Evolutionary conservation across 2,888 invertebrate species (phyloP).

Genomic region (Physocephala rufipes): DNA sequence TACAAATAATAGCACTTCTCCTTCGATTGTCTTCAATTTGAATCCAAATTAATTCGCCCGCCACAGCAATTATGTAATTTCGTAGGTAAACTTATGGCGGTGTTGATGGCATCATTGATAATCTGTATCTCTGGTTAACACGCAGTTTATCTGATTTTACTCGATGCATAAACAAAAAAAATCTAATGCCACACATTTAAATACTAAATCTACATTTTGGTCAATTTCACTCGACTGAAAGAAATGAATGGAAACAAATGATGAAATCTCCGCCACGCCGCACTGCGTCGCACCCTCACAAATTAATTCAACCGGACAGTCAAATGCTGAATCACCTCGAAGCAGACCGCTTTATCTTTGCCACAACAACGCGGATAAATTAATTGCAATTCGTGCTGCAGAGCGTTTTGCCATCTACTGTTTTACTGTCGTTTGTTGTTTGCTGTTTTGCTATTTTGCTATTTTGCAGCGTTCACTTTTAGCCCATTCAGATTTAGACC

Average conservation of each 20-base stretch:
- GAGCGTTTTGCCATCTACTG: too few relatives aligned
- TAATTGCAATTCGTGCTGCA: conserved; percentile 34
- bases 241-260: neutral
- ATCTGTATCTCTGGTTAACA: conserved; percentile 31
- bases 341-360: conserved; percentile 26
- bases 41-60: conserved; percentile 11
- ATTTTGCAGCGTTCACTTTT: conserved; percentile 1
- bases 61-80: conserved; percentile 28
- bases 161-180: neutral
- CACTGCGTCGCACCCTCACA: too few relatives aligned
- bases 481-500: conserved; percentile 8
- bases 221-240: too few relatives aligned
- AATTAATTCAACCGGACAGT: conserved; percentile 3
- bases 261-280: neutral
- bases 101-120: conserved; percentile 33
- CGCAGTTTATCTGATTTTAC: conserved; percentile 29
- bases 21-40: neutral
- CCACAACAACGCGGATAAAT: conserved; percentile 27
- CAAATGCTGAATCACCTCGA: conserved; percentile 26
- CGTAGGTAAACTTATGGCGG: conserved; percentile 18
- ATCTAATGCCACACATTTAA: conserved; percentile 11
- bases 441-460: neutral
- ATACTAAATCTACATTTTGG: neutral
- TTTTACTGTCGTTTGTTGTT: too few relatives aligned
- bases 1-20: neutral